Evolutionary conservation across 2,888 invertebrate species (phyloP), one percentile per base, ranked within the genome.

Genomic region (Monochamus alternatus): DNA sequence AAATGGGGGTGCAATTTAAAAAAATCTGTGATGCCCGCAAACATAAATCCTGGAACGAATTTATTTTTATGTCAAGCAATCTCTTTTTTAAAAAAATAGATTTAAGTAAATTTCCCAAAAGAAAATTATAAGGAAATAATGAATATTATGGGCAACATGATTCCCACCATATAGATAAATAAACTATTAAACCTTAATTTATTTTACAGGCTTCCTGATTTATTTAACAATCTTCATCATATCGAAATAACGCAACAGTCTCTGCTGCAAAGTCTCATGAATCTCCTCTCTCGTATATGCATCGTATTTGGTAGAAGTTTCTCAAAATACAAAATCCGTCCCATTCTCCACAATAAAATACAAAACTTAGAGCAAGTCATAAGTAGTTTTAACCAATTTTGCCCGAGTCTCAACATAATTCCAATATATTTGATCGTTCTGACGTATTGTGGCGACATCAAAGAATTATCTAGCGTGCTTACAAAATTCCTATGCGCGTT

Each of bases 301-400:
- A 90, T 92, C 31, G 92, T 93, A 72, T 95, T 95, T 85, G 94
- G 95, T 7, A 89, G 89, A 76, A 90, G 91, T 58, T 93, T 95
- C 85, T 91, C 93, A 0, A 87, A 87, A 71, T 87, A 88, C 31
- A 90, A 92, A 86, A 86, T 94, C 66, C 91, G 91, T 82, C 91
- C 92, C 14, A 87, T 92, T 67, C 92, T 94, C 82, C 88, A 89
- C 70, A 89, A 91, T 22, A 91, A 91, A 58, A 90, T 94, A 74
- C 87, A 89, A 66, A 91, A 90, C 78, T 87, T 94, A 75, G 94
- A 94, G 85, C 90, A 91, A 80, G 91, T 91, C 83, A 90, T 94
- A 84, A 91, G 92, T 81, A 92, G 91, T 86, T 87, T 89, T 72
- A 91, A 90, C 73, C 90, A 90, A 82, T 91, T 90, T 85, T 90